phyloP scores from a whole-genome alignment of 2,888 invertebrate species.

The Megalurothrips usitatus region DNA sequence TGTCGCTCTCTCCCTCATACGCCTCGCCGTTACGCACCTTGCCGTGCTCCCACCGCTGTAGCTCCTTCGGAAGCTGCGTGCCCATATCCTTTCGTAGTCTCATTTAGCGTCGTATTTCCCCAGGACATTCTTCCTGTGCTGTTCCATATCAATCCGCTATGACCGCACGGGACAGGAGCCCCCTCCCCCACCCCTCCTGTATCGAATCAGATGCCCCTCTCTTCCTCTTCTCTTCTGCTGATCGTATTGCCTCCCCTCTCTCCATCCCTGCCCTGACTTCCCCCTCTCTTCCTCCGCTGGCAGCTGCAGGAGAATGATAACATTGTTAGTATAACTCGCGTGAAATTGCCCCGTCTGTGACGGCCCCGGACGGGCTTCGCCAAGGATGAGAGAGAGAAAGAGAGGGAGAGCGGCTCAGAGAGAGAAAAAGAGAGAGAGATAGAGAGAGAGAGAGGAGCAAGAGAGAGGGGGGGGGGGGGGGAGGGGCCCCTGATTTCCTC shows the following conservation, averaged over 20 bases:
- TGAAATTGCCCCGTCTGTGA: conserved; percentile 13
- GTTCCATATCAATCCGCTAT: too few relatives aligned
- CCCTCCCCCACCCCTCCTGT: too few relatives aligned
- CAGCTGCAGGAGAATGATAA: conserved; percentile 20
- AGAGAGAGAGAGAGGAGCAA: background rate
- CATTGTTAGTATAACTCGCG: conserved; percentile 26
- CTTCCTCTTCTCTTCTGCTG: background rate
- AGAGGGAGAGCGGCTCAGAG: background rate
- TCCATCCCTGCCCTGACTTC: too few relatives aligned
- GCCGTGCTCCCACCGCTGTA: too few relatives aligned
- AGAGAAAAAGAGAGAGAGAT: background rate
- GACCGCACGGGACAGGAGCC: too few relatives aligned
- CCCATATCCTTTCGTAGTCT: too few relatives aligned
- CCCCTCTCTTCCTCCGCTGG: background rate
- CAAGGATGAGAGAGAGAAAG: background rate
- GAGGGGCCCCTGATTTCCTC: background rate
- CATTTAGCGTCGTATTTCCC: too few relatives aligned
- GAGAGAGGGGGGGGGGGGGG: background rate
- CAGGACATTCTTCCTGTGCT: too few relatives aligned
- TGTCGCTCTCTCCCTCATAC: background rate
- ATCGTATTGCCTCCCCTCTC: background rate
- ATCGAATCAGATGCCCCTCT: background rate
- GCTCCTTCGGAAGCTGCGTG: too few relatives aligned
- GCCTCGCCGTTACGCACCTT: too few relatives aligned
- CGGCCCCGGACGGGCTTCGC: background rate